These are phyloP conservation scores for Sylvia atricapilla DNA, from an alignment of 2,113 vertebrate genomes.

Conservation along the genomic window DNA sequence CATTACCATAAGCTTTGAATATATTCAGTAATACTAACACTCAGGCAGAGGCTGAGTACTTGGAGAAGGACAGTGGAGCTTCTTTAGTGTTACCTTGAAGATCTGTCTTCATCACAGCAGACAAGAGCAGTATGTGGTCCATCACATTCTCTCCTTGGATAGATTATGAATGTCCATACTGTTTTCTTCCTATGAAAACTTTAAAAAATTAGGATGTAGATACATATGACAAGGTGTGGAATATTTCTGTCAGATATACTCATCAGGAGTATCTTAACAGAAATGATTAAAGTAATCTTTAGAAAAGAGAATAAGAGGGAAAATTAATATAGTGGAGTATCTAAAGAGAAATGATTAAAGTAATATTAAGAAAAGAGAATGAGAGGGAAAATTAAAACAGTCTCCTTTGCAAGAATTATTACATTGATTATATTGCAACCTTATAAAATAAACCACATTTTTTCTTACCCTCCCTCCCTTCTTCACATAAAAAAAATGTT, in stretches of 20 bases:
- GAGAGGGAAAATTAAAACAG: rapidly evolving
- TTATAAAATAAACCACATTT: not conserved
- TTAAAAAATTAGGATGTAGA: not conserved
- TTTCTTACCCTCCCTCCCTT: not conserved
- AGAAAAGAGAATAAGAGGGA: rapidly evolving
- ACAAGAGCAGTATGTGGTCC: not conserved
- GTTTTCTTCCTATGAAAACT: not conserved
- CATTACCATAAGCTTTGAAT: not conserved
- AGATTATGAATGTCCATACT: not conserved
- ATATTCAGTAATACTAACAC: not conserved
- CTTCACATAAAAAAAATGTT: not conserved
- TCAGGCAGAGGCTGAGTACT: not conserved
- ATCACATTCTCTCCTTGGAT: not conserved
- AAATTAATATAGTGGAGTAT: not conserved
- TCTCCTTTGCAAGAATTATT: not conserved
- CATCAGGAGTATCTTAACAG: not conserved
- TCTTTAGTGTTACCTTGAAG: not conserved
- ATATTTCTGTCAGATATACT: not conserved
- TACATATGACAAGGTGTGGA: not conserved
- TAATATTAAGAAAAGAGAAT: not conserved
- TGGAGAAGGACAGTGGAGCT: not conserved
- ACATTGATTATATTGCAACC: not conserved
- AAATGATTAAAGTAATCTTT: not conserved
- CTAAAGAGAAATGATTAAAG: not conserved
- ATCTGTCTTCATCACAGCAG: not conserved